phyloP scores from a whole-genome alignment of 2,113 vertebrate genomes.

The Panthera tigris region DNA sequence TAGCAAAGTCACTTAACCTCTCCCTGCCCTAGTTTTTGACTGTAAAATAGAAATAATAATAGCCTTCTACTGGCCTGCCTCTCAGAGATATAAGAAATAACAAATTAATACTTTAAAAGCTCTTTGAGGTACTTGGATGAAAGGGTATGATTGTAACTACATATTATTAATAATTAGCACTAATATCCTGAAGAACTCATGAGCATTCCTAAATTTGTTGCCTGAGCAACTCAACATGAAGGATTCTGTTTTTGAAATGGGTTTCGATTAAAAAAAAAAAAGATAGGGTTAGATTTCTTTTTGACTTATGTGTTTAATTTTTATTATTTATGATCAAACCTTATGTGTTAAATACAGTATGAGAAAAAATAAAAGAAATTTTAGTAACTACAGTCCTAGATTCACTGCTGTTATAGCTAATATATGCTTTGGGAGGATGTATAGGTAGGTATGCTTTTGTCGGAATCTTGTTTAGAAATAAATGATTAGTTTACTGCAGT shows the following conservation, averaged over 20 bases:
- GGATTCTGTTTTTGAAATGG: background rate
- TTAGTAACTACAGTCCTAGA: background rate
- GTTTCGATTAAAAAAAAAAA: background rate
- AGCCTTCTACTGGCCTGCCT: constrained; percentile 26
- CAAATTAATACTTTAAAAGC: constrained; percentile 33
- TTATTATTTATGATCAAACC: constrained; percentile 23
- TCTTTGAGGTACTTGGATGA: constrained; percentile 55
- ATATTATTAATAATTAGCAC: constrained; percentile 40
- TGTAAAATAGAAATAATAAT: constrained; percentile 54
- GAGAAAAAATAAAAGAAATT: background rate
- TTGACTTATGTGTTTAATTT: constrained; percentile 41
- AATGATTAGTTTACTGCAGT: background rate
- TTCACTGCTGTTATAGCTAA: constrained; percentile 2
- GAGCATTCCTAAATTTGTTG: constrained; percentile 39
- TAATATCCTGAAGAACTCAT: constrained; percentile 28
- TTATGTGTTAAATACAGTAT: background rate
- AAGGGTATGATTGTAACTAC: constrained; percentile 40
- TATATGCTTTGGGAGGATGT: background rate
- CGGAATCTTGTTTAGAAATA: background rate
- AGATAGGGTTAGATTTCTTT: background rate
- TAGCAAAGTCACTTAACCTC: constrained; percentile 29
- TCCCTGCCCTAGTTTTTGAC: constrained; percentile 45
- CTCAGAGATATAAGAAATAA: constrained; percentile 49
- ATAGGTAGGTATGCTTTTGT: background rate
- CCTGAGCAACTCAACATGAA: background rate